phyloP scores from a whole-genome alignment of 2,113 vertebrate species.

The Hystrix cristata region DNA sequence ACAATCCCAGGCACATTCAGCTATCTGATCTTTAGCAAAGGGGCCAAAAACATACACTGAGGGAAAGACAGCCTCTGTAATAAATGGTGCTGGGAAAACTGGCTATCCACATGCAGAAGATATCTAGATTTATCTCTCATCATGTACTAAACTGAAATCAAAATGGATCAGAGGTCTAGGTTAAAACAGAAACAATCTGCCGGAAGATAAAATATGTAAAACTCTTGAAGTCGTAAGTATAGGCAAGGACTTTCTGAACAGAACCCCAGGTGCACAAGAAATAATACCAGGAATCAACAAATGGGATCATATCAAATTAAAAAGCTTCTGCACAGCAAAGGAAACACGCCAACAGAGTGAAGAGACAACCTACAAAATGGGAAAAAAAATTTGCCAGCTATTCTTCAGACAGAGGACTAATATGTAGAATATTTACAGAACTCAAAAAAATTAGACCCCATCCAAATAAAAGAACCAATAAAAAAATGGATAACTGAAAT shows the following conservation, averaged over 20 bases:
- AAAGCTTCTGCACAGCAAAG: not conserved
- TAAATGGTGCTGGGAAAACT: not conserved
- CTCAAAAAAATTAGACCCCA: not conserved
- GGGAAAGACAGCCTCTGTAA: not conserved
- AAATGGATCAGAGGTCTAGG: not conserved
- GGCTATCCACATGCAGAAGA: not conserved
- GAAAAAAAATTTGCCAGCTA: not conserved
- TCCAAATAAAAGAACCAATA: not conserved
- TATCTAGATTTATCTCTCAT: not conserved
- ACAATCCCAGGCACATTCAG: not conserved
- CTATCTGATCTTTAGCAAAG: not conserved
- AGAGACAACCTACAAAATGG: not conserved
- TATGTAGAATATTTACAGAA: not conserved
- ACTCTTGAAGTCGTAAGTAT: not conserved
- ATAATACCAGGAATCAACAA: not conserved
- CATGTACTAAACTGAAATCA: not conserved
- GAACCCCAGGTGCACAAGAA: not conserved
- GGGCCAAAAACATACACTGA: not conserved
- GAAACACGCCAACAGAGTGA: not conserved
- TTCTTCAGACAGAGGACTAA: not conserved
- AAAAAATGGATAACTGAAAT: not conserved
- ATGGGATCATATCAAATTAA: not conserved
- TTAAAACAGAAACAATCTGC: not conserved
- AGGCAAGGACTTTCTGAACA: not conserved
- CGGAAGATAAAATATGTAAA: not conserved